Percentiles rank a stretch among this genome's conserved stretches.
Conservation (phyloP, 2,113 vertebrate species). For the Hydropotes inermis region DNA sequence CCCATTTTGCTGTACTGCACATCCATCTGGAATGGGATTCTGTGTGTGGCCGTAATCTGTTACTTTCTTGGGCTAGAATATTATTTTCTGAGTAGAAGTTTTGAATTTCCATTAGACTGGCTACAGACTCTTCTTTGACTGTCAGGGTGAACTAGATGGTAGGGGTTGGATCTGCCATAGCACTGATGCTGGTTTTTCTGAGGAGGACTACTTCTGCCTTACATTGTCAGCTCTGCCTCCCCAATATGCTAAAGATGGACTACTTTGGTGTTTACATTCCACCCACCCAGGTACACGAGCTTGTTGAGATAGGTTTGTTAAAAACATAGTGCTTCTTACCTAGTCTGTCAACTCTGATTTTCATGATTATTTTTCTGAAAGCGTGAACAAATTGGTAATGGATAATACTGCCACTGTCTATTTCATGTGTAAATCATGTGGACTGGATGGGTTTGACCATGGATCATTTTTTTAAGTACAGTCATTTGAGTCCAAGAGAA, state of each 20-base stretch:
- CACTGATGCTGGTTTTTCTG: neutral
- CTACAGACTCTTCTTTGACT: neutral
- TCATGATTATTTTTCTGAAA: slow-evolving; percentile 36
- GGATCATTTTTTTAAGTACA: neutral
- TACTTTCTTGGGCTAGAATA: slow-evolving; percentile 4
- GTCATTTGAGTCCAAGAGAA: neutral
- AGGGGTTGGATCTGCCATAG: neutral
- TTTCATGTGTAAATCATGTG: slow-evolving; percentile 1
- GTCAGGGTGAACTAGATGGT: neutral
- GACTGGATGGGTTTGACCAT: neutral
- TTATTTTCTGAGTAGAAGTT: neutral
- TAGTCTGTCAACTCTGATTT: neutral
- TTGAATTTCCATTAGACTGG: neutral
- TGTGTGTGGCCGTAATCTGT: neutral
- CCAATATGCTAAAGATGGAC: neutral
- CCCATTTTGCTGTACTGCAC: neutral
- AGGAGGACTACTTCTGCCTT: neutral
- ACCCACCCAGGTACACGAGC: neutral
- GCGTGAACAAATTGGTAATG: neutral
- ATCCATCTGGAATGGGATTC: neutral
- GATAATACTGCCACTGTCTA: neutral
- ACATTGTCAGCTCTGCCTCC: neutral
- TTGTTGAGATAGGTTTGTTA: neutral
- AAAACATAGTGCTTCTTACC: neutral
- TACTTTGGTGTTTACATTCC: neutral